Percentiles rank a stretch among this genome's conserved stretches.
These are phyloP conservation scores for Gila robusta DNA, from an alignment of 2,797 vertebrate genomes.

Conservation along the genomic window DNA sequence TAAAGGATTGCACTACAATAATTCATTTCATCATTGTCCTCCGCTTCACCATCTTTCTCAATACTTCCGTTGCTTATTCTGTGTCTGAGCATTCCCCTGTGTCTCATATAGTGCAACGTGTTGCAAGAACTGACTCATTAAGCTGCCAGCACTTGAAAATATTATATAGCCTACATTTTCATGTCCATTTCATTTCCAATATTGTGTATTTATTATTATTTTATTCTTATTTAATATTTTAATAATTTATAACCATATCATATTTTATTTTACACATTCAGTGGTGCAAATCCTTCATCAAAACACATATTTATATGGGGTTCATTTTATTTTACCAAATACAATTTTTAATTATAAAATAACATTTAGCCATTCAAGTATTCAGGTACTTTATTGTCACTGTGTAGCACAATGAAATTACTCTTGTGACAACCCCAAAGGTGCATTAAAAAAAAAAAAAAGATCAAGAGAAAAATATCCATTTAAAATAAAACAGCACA, in stretches of 20 bases:
- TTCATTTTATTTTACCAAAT: background rate
- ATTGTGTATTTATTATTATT: background rate
- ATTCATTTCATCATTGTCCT: constrained; percentile 14
- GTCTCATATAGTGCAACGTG: background rate
- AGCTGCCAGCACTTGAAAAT: background rate
- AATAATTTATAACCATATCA: background rate
- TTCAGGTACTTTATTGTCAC: no score
- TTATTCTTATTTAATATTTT: background rate
- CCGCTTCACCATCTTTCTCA: constrained; percentile 1
- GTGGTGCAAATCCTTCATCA: background rate
- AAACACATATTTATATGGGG: background rate
- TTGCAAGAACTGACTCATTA: constrained; percentile 14
- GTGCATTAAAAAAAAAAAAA: no score
- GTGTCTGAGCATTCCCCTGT: constrained; percentile 3
- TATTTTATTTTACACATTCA: background rate
- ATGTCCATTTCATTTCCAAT: background rate
- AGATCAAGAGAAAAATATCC: no score
- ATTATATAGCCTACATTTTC: background rate
- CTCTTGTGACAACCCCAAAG: no score
- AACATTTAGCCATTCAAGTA: background rate
- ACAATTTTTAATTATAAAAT: background rate
- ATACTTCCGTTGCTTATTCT: background rate
- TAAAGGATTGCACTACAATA: background rate
- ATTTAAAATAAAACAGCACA: no score
- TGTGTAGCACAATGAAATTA: no score